Evolutionary conservation across 2,888 invertebrate genomes (phyloP).

Genomic region (Gandaritis pyraliata): DNA sequence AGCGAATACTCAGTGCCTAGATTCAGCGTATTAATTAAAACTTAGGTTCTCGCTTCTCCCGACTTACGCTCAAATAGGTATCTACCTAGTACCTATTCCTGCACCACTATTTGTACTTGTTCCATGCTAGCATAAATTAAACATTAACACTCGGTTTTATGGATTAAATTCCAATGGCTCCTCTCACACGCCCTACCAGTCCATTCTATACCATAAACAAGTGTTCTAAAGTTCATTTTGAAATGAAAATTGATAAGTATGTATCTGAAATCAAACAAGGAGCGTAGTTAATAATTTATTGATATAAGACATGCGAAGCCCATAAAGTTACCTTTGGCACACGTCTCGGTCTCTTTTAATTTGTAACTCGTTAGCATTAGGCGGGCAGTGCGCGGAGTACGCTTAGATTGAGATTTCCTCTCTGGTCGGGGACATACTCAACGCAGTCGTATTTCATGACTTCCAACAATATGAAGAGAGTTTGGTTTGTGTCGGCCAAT

Average conservation of each 20-base stretch:
- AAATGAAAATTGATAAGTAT: conserved; percentile 63
- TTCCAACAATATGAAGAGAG: conserved; percentile 49
- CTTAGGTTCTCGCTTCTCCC: conserved; percentile 76
- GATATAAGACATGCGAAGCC: conserved; percentile 84
- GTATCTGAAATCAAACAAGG: conserved; percentile 80
- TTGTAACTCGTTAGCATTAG: conserved; percentile 81
- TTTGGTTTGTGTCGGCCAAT: conserved; percentile 48
- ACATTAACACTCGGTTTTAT: conserved; percentile 66
- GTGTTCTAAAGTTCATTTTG: conserved; percentile 67
- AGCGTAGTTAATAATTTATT: conserved; percentile 84
- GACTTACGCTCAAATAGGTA: conserved; percentile 62
- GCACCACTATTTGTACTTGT: conserved; percentile 60
- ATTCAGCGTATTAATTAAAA: conserved; percentile 80
- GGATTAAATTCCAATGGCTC: conserved; percentile 68
- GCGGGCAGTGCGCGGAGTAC: conserved; percentile 56
- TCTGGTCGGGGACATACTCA: conserved; percentile 53
- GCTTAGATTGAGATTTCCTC: conserved; percentile 75
- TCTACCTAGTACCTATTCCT: conserved; percentile 56
- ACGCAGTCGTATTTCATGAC: conserved; percentile 56
- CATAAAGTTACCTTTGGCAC: conserved; percentile 83
- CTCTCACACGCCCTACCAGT: conserved; percentile 42
- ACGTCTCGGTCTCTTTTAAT: conserved; percentile 81
- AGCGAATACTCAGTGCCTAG: conserved; percentile 69
- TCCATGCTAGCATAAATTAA: conserved; percentile 68
- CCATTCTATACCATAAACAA: conserved; percentile 67